Conservation (phyloP, 1,140 invertebrate genomes). For the Colletes latitarsis region DNA sequence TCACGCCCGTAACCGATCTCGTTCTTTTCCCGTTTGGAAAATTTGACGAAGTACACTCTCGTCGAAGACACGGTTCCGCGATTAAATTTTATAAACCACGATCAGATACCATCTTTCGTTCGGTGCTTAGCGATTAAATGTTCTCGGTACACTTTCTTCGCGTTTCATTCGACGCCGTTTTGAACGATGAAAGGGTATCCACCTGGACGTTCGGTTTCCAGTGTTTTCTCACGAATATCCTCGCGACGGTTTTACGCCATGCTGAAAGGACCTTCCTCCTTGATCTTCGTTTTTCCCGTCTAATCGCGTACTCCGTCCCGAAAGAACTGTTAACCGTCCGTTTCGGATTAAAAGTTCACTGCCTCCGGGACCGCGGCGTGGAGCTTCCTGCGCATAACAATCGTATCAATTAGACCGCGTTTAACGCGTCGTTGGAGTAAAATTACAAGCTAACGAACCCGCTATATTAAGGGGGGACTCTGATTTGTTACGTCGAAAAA, state of each 20-base stretch:
- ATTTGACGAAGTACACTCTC: too few species aligned
- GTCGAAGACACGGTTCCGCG: neutral
- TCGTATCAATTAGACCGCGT: conserved; percentile 1
- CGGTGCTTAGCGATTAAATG: too few species aligned
- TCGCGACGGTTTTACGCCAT: neutral
- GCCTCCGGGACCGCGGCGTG: neutral
- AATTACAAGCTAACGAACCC: too few species aligned
- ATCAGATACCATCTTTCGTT: neutral
- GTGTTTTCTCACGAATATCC: conserved; percentile 46
- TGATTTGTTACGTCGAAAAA: too few species aligned
- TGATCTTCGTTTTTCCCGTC: neutral
- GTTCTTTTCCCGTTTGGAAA: neutral
- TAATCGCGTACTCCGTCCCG: neutral
- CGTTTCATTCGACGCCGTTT: conserved; percentile 18
- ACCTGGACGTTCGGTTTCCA: conserved; percentile 4
- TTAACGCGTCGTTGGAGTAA: too few species aligned
- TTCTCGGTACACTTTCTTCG: too few species aligned
- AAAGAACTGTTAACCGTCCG: neutral
- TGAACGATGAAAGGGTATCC: conserved; percentile 37
- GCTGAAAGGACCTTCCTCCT: neutral
- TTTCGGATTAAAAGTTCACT: conserved; percentile 29
- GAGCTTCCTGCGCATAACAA: neutral
- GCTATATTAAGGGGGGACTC: too few species aligned
- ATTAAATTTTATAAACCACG: conserved; percentile 28
- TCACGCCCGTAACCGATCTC: neutral